Conservation (phyloP, 2,113 vertebrate genomes). For the Strix aluco region DNA sequence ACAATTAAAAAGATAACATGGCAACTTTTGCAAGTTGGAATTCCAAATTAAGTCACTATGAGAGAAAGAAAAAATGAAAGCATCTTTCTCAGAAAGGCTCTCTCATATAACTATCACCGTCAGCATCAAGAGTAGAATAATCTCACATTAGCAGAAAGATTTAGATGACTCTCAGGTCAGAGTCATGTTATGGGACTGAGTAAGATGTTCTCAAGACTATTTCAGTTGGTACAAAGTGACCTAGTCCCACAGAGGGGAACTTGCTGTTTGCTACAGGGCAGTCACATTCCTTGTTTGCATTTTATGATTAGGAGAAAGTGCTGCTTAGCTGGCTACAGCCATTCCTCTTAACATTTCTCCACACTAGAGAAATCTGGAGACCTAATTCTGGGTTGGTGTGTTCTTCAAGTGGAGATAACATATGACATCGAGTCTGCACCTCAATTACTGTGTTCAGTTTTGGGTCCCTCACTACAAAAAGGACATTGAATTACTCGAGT, state of each 20-base stretch:
- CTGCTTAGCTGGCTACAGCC: not conserved
- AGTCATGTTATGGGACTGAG: not conserved
- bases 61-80: not conserved
- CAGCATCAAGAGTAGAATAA: not conserved
- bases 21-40: not conserved
- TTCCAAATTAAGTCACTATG: not conserved
- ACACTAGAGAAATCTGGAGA: not conserved
- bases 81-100: not conserved
- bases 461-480: no score
- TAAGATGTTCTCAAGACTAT: not conserved
- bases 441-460: no score
- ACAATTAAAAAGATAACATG: not conserved
- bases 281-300: not conserved
- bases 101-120: not conserved
- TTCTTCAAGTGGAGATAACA: not conserved
- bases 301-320: not conserved
- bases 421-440: no score
- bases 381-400: not conserved
- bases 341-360: not conserved
- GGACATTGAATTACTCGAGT: no score
- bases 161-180: not conserved
- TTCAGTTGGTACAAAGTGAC: not conserved
- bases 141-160: not conserved
- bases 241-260: not conserved
- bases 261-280: not conserved